phyloP scores from a whole-genome alignment of 2,797 vertebrate species.

The Pelochelys cantorii region DNA sequence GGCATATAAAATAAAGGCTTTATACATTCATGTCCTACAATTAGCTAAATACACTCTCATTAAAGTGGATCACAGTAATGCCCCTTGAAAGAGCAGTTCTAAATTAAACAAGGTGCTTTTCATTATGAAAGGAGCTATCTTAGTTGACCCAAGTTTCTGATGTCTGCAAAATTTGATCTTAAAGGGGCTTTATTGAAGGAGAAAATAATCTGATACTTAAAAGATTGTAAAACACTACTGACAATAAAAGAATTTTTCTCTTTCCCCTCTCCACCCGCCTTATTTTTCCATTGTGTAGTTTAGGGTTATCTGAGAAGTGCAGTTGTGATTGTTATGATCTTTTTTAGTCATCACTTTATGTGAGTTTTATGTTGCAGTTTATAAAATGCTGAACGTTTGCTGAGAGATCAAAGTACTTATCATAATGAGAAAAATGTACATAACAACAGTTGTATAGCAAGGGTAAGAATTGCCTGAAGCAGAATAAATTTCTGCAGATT shows the following conservation, averaged over 20 bases:
- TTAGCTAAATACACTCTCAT: slow-evolving; percentile 30
- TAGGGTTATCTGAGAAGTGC: slow-evolving; percentile 39
- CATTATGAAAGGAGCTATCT: slow-evolving; percentile 29
- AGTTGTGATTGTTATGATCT: slow-evolving; percentile 48
- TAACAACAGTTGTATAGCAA: slow-evolving; percentile 47
- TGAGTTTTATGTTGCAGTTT: slow-evolving; percentile 65
- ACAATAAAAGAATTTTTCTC: slow-evolving; percentile 22
- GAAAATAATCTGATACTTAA: slow-evolving; percentile 58
- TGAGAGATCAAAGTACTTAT: slow-evolving; percentile 66
- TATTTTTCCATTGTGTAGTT: slow-evolving; percentile 17
- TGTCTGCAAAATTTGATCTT: slow-evolving; percentile 44
- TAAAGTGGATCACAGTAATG: slow-evolving; percentile 27
- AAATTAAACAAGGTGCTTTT: slow-evolving; percentile 50
- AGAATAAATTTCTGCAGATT: slow-evolving; percentile 66
- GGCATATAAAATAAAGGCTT: slow-evolving; percentile 25
- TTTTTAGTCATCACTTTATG: slow-evolving; percentile 23
- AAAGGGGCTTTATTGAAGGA: slow-evolving; percentile 22
- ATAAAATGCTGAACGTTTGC: slow-evolving; percentile 59
- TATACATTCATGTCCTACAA: slow-evolving; percentile 36
- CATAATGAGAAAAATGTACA: slow-evolving; percentile 49
- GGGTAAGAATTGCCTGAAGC: slow-evolving; percentile 65
- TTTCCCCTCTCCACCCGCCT: background rate
- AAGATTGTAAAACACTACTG: slow-evolving; percentile 14
- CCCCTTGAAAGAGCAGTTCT: slow-evolving; percentile 46
- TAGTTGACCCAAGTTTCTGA: slow-evolving; percentile 26